Percentiles rank a stretch among this genome's conserved stretches.
These are phyloP conservation scores for Galago senegalensis DNA, from an alignment of 2,797 vertebrate genomes.

Conservation along the genomic window DNA sequence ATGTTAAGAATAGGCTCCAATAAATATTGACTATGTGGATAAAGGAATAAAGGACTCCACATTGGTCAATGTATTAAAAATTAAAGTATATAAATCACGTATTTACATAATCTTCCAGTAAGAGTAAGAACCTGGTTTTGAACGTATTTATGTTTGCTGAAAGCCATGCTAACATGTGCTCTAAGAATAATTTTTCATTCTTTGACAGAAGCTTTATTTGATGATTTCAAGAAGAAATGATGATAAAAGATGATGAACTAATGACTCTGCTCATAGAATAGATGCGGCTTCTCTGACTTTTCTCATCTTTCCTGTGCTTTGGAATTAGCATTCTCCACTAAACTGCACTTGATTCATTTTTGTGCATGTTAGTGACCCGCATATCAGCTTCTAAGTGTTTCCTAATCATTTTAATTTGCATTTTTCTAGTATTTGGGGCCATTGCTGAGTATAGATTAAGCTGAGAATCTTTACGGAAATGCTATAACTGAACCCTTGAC, in stretches of 20 bases:
- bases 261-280: neutral
- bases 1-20: neutral
- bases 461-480: neutral
- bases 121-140: neutral
- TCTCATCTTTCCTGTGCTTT: neutral
- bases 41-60: neutral
- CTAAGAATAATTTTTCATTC: neutral
- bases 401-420: conserved; percentile 16
- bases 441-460: neutral
- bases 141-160: neutral
- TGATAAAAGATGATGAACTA: neutral
- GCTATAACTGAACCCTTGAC: neutral
- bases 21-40: neutral
- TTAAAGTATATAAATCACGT: neutral
- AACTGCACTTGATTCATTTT: neutral
- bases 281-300: neutral
- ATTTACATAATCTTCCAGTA: neutral
- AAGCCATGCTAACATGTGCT: neutral
- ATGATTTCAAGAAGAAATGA: conserved; percentile 1
- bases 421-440: neutral
- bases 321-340: neutral
- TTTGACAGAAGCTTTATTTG: neutral
- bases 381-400: conserved; percentile 35
- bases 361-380: neutral
- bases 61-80: conserved; percentile 6